Base-by-base conservation (phyloP, 2,113 vertebrate genomes). In the Zeus faber region DNA sequence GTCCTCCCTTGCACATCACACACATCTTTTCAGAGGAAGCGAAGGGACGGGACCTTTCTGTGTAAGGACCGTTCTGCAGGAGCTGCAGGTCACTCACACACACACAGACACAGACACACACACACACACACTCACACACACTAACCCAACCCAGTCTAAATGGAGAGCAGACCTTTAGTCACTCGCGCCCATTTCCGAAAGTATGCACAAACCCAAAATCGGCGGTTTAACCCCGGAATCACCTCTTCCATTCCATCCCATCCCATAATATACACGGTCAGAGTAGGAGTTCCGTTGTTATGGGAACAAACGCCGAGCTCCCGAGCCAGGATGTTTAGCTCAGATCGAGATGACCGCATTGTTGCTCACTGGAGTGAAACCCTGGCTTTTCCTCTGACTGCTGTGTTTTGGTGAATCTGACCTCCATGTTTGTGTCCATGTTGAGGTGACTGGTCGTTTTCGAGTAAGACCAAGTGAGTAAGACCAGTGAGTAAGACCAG, bases 311-410 rank as follows among this genome's bases (percentile, higher is more conserved):
- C 67, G n/a, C 67, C 43, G 67, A 69, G 62, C 67, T 62, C 62
- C 59, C 51, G 54, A 47, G 41, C 53, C 77, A 72, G 75, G 75
- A 80, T 79, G 77, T 74, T 84, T 66, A 67, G 58, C 55, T 66
- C 57, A 24, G 72, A 68, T 58, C 45, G 9, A 21, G 1, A 50
- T 63, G 57, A 72, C 77, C 69, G 41, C 62, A 68, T 24, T 27
- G 31, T 67, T 65, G 58, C 72, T 62, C 55, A 61, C 53, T 2
- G 1, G 16, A 17, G 27, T 29, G 58, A 44, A 51, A n/a, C n/a
- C n/a, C n/a, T n/a, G n/a, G n/a, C n/a, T n/a, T n/a, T n/a, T n/a
- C n/a, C n/a, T n/a, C n/a, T n/a, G n/a, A n/a, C n/a, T n/a, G n/a
- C n/a, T 40, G n/a, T 37, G 40, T 49, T 46, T 62, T 18, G 56